phyloP scores from a whole-genome alignment of 2,113 vertebrate genomes.

The Leptocoma aspasia region DNA sequence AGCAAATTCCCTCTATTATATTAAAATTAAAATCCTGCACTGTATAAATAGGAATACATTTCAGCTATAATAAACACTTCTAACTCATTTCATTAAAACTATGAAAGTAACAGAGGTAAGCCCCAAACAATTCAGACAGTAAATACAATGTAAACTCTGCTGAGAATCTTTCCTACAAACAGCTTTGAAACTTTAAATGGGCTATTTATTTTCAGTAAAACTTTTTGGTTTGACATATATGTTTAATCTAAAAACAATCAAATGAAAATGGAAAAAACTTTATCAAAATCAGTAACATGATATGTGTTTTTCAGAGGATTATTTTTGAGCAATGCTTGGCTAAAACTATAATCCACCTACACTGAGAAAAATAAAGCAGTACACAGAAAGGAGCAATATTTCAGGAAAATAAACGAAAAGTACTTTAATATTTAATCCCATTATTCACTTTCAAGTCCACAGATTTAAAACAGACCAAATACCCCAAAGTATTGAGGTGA shows the following conservation, averaged over 20 bases:
- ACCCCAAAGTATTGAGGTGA: background rate
- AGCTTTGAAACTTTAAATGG: background rate
- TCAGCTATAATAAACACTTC: background rate
- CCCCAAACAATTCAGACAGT: background rate
- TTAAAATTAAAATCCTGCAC: background rate
- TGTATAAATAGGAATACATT: background rate
- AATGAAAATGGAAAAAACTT: background rate
- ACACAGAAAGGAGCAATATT: background rate
- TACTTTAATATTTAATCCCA: background rate
- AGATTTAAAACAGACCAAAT: background rate
- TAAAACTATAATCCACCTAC: background rate
- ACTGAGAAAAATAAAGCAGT: background rate
- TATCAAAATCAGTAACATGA: background rate
- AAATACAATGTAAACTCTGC: background rate
- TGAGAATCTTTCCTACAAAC: background rate
- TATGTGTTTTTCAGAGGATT: background rate
- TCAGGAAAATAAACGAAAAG: constrained; percentile 8
- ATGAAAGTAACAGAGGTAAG: background rate
- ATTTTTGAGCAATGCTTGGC: background rate
- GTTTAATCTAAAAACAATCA: constrained; percentile 4
- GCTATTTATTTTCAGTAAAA: background rate
- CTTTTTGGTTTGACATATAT: background rate
- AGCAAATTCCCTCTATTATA: background rate
- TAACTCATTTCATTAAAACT: background rate
- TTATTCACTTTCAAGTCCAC: background rate